Percentiles rank a stretch among this genome's conserved stretches.
Conservation (phyloP, 2,797 vertebrate species). For the Anabas testudineus region DNA sequence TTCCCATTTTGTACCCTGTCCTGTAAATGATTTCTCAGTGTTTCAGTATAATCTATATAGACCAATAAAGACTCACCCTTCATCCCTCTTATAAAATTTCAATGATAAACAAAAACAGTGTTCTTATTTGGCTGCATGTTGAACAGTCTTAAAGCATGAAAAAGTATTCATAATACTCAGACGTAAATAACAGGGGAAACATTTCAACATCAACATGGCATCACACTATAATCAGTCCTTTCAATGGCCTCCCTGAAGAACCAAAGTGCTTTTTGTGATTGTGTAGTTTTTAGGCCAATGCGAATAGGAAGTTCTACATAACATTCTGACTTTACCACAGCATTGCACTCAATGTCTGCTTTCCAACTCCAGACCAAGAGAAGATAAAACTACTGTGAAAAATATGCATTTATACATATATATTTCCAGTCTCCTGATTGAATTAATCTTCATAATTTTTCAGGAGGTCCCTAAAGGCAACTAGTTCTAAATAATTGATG, state of each 20-base stretch:
- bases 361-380: conserved; percentile 32
- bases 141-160: conserved; percentile 69
- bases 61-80: no score
- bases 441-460: conserved; percentile 69
- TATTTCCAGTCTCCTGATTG: conserved; percentile 52
- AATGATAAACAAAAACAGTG: no score
- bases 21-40: no score
- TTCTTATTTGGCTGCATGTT: conserved; percentile 63
- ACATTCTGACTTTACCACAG: conserved; percentile 24
- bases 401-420: conserved; percentile 21
- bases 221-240: conserved; percentile 48
- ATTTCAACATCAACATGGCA: conserved; percentile 49
- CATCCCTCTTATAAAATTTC: no score
- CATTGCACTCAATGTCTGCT: conserved; percentile 40
- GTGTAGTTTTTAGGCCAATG: background rate
- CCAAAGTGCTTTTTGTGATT: conserved; percentile 52
- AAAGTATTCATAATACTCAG: conserved; percentile 64
- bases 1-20: no score
- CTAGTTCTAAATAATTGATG: conserved; percentile 75
- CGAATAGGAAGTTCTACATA: conserved; percentile 23
- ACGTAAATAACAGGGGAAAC: conserved; percentile 36
- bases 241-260: conserved; percentile 51
- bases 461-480: conserved; percentile 63
- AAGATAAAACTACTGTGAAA: conserved; percentile 39
- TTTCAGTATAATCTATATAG: no score